Conservation (phyloP, 2,888 invertebrate genomes). For the Melieria omissa region DNA sequence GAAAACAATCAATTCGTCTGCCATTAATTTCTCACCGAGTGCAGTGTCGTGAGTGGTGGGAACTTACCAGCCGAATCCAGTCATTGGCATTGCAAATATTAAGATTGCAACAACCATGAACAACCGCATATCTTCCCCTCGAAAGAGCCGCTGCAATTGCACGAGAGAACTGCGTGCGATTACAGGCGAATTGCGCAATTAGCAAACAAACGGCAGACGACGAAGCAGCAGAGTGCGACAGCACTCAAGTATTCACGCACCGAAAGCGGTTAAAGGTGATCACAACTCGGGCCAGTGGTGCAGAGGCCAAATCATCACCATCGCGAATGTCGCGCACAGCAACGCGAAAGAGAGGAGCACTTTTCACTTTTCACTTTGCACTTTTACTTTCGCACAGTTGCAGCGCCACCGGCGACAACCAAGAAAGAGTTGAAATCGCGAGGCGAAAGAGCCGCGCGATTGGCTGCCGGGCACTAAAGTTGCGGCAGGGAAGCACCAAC, state of each 20-base stretch:
- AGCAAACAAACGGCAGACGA: constrained; percentile 1
- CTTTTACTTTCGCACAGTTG: neutral
- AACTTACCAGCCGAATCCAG: constrained; percentile 87
- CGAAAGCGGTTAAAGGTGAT: constrained; percentile 7
- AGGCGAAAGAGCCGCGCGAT: neutral
- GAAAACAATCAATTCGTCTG: too few species aligned
- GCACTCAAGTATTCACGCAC: constrained; percentile 31
- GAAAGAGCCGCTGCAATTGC: constrained; percentile 29
- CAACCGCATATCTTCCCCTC: constrained; percentile 73
- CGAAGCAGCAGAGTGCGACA: neutral
- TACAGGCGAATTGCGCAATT: constrained; percentile 7
- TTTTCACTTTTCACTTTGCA: constrained; percentile 8
- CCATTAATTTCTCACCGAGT: too few species aligned
- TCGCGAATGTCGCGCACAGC: neutral
- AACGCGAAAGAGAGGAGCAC: neutral
- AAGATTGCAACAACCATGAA: constrained; percentile 85
- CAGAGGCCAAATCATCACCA: neutral
- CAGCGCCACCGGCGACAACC: too few species aligned
- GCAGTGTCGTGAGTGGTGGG: too few species aligned
- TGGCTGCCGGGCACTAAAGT: neutral
- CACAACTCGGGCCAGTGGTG: constrained; percentile 7
- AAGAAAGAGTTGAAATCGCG: neutral
- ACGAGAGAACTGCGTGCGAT: constrained; percentile 20
- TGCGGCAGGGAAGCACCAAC: too few species aligned
- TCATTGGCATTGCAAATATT: constrained; percentile 88